phyloP scores from a whole-genome alignment of 37 sponge, comb jelly and placozoan genomes.

The Chondrilla cf. caribensis region DNA sequence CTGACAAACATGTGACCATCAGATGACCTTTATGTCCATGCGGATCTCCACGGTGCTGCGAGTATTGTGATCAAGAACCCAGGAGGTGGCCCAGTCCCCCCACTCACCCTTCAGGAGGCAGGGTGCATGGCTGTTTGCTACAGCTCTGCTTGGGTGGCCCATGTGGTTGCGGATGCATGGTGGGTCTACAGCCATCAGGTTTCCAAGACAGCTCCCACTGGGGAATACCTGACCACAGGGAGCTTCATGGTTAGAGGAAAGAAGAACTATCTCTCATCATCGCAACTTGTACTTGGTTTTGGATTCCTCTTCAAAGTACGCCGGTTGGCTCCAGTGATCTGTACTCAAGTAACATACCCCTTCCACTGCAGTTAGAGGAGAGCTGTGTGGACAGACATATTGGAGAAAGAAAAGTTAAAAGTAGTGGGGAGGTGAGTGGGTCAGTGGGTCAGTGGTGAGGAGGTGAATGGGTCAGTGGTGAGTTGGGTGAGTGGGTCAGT shows the following conservation, averaged over 20 bases:
- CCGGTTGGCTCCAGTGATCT: not conserved
- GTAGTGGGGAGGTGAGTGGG: not conserved
- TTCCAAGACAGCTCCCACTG: conserved; percentile 96
- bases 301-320: conserved; percentile 88
- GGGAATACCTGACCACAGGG: conserved; percentile 96
- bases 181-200: conserved; percentile 96
- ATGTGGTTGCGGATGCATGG: conserved; percentile 87
- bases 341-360: conserved; percentile 9
- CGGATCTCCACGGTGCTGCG: conserved; percentile 96
- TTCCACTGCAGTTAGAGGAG: conserved; percentile 72
- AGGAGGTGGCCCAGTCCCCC: conserved; percentile 71
- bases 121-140: conserved; percentile 93
- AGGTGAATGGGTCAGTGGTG: too few relatives aligned
- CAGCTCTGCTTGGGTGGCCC: conserved; percentile 94
- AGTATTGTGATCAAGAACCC: conserved; percentile 94
- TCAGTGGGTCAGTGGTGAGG: not conserved
- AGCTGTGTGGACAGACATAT: conserved; percentile 63
- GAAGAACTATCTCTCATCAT: conserved; percentile 94
- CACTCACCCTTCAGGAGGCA: conserved; percentile 91
- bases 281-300: conserved; percentile 87
- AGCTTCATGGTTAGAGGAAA: conserved; percentile 99
- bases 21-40: conserved; percentile 98
- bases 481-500: too few relatives aligned
- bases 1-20: not conserved
- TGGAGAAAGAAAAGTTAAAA: conserved; percentile 66